These are phyloP conservation scores for Pemphredon lugubris DNA, from an alignment of 2,888 invertebrate species.

Conservation along the genomic window DNA sequence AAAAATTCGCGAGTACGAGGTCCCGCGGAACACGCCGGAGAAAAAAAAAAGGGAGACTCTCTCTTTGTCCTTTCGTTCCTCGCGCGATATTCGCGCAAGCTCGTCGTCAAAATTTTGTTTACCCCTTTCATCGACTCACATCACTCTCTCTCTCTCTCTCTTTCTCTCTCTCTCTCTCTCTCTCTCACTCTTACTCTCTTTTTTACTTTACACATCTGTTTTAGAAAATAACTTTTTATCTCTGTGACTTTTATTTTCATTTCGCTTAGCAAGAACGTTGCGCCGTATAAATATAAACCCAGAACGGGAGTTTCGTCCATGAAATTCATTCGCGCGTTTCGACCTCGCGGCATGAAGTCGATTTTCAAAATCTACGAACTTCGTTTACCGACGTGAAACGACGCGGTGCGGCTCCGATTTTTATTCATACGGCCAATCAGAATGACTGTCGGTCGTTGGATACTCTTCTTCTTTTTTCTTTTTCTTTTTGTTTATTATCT, in stretches of 20 bases:
- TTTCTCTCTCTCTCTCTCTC: conserved; percentile 10
- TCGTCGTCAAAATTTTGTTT: conserved; percentile 16
- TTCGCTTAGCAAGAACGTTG: conserved; percentile 10
- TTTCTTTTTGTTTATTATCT: not conserved
- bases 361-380: too few species aligned
- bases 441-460: conserved; percentile 2
- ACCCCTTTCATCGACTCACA: conserved; percentile 1
- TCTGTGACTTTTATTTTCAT: conserved; percentile 28
- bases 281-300: conserved; percentile 20
- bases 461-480: not conserved
- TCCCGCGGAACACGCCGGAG: conserved; percentile 31
- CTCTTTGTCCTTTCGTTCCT: conserved; percentile 1
- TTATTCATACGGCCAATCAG: conserved; percentile 29
- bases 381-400: not conserved
- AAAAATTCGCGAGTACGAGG: conserved; percentile 47
- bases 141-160: conserved; percentile 11
- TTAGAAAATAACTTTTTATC: conserved; percentile 56
- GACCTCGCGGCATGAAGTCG: too few species aligned
- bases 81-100: conserved; percentile 35
- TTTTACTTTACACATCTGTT: conserved; percentile 21
- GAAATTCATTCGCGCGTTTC: too few species aligned
- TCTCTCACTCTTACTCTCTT: conserved; percentile 31
- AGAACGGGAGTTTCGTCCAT: too few species aligned
- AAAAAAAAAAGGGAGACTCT: conserved; percentile 15
- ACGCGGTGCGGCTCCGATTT: conserved; percentile 1